Percentiles rank a stretch among this genome's conserved stretches.
These are phyloP conservation scores for Dinoponera quadriceps DNA, from an alignment of 1,140 invertebrate species.

Conservation along the genomic window DNA sequence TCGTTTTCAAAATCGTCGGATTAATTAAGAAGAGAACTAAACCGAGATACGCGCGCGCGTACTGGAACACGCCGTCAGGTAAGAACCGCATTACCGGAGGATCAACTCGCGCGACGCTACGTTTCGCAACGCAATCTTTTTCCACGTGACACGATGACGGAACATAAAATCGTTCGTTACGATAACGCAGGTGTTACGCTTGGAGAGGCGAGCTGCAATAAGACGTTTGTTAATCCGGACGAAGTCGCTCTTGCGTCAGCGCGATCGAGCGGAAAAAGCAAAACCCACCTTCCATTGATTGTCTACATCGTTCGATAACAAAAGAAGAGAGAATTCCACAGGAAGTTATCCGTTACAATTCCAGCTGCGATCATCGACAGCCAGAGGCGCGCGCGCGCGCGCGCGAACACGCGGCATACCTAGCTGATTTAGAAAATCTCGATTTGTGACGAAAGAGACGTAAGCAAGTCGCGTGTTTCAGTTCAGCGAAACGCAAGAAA, in stretches of 20 bases:
- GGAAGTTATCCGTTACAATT: not conserved
- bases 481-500: not conserved
- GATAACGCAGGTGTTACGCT: slow-evolving; percentile 26
- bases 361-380: no score
- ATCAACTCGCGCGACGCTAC: slow-evolving; percentile 7
- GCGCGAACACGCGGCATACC: no score
- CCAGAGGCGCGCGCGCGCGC: no score
- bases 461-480: no score
- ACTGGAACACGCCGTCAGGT: not conserved
- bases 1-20: not conserved
- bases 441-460: no score
- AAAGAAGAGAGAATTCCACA: slow-evolving; percentile 5
- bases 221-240: slow-evolving; percentile 47
- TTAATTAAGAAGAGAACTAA: not conserved
- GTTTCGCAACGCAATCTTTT: slow-evolving; percentile 36
- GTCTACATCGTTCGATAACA: slow-evolving; percentile 1
- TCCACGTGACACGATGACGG: slow-evolving; percentile 34
- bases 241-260: slow-evolving; percentile 47
- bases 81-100: not conserved
- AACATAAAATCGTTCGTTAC: slow-evolving; percentile 51
- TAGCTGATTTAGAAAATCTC: no score
- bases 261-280: slow-evolving; percentile 43
- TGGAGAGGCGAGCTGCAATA: slow-evolving; percentile 34
- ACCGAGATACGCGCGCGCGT: not conserved
- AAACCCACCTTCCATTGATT: slow-evolving; percentile 35